These are phyloP conservation scores for Anoplolepis gracilipes DNA, from an alignment of 1,140 invertebrate species.

Conservation along the genomic window DNA sequence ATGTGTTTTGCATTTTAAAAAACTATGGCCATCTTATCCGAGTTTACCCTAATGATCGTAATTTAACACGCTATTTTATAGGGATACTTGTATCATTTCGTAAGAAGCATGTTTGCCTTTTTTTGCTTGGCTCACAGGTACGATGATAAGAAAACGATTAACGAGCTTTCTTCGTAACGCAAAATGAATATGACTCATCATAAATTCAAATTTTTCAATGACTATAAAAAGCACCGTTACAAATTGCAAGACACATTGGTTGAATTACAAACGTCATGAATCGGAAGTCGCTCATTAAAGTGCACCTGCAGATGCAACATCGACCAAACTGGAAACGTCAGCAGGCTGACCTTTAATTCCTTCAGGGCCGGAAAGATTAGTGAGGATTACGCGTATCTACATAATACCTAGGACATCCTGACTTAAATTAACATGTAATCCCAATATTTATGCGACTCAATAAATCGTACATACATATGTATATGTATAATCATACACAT, in stretches of 20 bases:
- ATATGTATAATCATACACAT: not conserved
- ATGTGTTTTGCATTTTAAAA: no score
- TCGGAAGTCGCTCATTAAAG: conserved; percentile 69
- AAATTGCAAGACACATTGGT: conserved; percentile 53
- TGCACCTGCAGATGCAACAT: conserved; percentile 66
- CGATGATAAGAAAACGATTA: not conserved
- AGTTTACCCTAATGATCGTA: no score
- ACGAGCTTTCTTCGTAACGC: not conserved
- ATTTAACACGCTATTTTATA: not conserved
- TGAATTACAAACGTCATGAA: conserved; percentile 67
- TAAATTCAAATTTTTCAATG: conserved; percentile 24
- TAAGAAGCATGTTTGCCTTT: no score
- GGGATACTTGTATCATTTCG: not conserved
- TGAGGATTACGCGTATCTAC: conserved; percentile 21
- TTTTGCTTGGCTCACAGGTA: not conserved
- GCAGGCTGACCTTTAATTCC: conserved; percentile 58
- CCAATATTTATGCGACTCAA: not conserved
- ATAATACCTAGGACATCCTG: not conserved
- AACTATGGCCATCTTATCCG: no score
- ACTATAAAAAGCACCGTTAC: conserved; percentile 57
- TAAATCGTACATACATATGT: not conserved
- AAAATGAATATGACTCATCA: not conserved
- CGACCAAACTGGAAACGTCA: conserved; percentile 65
- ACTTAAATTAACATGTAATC: conserved; percentile 28
- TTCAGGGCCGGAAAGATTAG: conserved; percentile 35